Base-by-base conservation (phyloP, 2,797 vertebrate species). In the Aplochiton taeniatus region DNA sequence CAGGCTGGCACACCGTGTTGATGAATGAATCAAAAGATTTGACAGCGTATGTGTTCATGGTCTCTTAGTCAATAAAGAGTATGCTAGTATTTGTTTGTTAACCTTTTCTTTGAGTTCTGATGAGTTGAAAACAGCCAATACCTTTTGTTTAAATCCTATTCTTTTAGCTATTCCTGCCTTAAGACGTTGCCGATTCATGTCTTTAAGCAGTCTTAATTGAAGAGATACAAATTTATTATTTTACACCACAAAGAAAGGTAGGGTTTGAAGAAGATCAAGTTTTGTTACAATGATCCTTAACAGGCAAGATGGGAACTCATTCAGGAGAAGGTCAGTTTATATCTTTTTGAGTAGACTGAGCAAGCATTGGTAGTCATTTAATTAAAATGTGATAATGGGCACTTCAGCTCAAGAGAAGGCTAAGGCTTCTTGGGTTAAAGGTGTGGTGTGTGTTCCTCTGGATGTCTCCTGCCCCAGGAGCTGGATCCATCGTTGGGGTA, bases 381-480 rank as follows among this genome's bases (percentile, higher is more conserved):
- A 92, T 92, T 91, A 93, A 91, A 91, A 90, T 76, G 85, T 87
- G 89, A 82, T 88, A 90, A 91, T 79, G 70, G 85, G 75, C 67
- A 70, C 62, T 73, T 66, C 11, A 54, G 73, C 79, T 79, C 69
- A 69, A 8, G 80, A 65, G 57, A 68, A 68, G 76, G 74, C 65
- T 61, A 59, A 81, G 81, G 65, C 68, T 72, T 64, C 44, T 45
- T 41, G 72, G 70, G 80, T 73, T 78, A 69, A 82, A 84, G 83
- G 77, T 80, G 82, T 50, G 46, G 62, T 58, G 79, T 73, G 65
- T 54, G 68, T 76, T 81, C 78, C 69, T 61, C 62, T 13, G 75
- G 82, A 70, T 41, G 54, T 83, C 69, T 63, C 61, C 53, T 74
- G 77, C 72, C 83, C 51, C 83, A 64, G 86, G 74, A 85, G 69